Conservation (phyloP, 2,113 vertebrate species). For the human region GRCh38 chr15:58684001-58684500, state of each 20-base stretch:
- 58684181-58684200: not conserved
- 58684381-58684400: not conserved
- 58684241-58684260: not conserved
- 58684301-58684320: not conserved
- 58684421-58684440: not conserved
- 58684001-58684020: not conserved
- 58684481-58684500: too few species aligned
- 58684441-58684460: not conserved
- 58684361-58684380: not conserved
- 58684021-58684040: not conserved
- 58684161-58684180: not conserved
- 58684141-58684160: not conserved
- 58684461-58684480: not conserved
- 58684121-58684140: not conserved
- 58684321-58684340: not conserved
- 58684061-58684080: not conserved
- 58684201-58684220: not conserved
- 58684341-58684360: not conserved
- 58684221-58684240: not conserved
- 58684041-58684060: not conserved
- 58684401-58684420: not conserved
- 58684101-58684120: not conserved
- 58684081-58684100: not conserved
- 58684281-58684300: not conserved
- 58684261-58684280: not conserved